Evolutionary conservation across 2,888 invertebrate species (phyloP).

Genomic region (Tiliacea citrago): DNA sequence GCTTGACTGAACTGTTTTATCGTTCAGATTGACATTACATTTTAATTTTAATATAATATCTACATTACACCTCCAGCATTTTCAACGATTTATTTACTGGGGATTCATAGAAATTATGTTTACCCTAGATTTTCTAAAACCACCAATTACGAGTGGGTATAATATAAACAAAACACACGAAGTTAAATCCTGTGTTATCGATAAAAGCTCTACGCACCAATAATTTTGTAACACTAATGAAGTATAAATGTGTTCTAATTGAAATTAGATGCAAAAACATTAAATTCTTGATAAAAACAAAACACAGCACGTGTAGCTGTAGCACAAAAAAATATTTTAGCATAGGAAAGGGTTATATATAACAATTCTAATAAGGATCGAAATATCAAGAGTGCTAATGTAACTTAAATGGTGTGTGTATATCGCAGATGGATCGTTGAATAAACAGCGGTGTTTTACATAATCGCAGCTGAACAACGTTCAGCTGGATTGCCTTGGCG

Average conservation of each 20-base stretch:
- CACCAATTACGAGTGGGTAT: not conserved
- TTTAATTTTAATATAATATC: not conserved
- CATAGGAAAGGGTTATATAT: too few species aligned
- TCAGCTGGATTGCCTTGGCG: too few species aligned
- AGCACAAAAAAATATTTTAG: too few species aligned
- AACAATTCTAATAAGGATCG: not conserved
- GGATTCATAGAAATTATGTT: not conserved
- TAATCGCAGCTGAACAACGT: too few species aligned
- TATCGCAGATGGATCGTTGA: too few species aligned
- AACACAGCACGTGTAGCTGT: not conserved
- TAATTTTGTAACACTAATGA: not conserved
- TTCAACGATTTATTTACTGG: not conserved
- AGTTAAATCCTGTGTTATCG: not conserved
- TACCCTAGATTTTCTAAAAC: not conserved
- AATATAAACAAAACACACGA: too few species aligned
- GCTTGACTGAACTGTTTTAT: not conserved
- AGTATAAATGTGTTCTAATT: not conserved
- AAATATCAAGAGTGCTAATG: not conserved
- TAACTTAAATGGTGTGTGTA: constrained; percentile 20
- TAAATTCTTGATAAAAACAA: not conserved
- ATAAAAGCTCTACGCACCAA: not conserved
- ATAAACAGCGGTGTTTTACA: too few species aligned
- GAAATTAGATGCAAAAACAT: not conserved
- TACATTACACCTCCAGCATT: not conserved
- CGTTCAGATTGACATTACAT: too few species aligned